Evolutionary conservation across 2,113 vertebrate species (phyloP).

Genomic region (Crotalus helleri): DNA sequence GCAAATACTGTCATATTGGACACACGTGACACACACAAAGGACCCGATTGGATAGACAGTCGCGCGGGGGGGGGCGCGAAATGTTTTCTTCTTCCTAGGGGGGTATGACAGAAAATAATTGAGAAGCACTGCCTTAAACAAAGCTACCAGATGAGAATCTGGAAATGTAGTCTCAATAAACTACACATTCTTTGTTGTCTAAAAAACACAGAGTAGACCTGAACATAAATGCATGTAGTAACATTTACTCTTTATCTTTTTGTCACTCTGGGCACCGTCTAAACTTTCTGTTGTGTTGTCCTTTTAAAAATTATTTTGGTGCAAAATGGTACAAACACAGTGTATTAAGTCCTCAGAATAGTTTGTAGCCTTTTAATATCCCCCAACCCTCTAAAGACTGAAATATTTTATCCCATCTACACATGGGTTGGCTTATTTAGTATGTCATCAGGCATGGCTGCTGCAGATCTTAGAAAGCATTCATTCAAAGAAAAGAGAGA

Average conservation of each 20-base stretch:
- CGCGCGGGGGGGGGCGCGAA: no score
- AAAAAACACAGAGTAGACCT: background rate
- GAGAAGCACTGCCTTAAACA: background rate
- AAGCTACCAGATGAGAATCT: background rate
- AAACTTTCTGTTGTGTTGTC: background rate
- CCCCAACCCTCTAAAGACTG: background rate
- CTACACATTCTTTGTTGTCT: background rate
- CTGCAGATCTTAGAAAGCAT: background rate
- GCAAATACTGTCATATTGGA: no score
- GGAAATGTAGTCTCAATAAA: background rate
- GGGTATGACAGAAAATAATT: no score
- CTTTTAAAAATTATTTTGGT: background rate
- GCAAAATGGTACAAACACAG: background rate
- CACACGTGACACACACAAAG: no score
- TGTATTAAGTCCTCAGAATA: background rate
- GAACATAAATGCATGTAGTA: background rate
- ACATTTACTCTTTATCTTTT: background rate
- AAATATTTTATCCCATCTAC: background rate
- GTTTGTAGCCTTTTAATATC: background rate
- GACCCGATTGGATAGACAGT: no score
- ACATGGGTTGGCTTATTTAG: background rate
- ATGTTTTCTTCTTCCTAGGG: no score
- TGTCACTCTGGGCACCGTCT: background rate
- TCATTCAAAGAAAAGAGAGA: background rate
- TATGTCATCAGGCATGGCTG: background rate